Base-by-base conservation (phyloP, 2,797 vertebrate species). In the Emydoidea blandingii region DNA sequence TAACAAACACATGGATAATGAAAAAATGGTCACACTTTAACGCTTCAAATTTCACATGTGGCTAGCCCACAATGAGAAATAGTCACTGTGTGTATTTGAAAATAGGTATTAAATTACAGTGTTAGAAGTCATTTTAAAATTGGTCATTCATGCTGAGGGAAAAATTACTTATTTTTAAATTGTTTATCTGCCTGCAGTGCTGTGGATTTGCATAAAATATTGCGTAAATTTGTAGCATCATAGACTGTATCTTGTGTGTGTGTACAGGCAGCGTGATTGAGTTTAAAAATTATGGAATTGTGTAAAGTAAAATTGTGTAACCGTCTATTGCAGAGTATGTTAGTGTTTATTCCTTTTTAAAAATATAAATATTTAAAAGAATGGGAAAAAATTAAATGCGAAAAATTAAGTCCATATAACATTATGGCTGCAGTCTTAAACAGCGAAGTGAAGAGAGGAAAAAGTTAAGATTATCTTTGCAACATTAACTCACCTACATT, bases 261-360 rank as follows among this genome's bases (percentile, higher is more conserved):
- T 31, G 83, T 92, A 86, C 89, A 86, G 59, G 81, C 25, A 10
- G 16, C 34, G 16, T 62, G 52, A 91, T 94, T 91, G 90, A 53
- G 91, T 82, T 97, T 89, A 93, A 94, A 96, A 95, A 90, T 56
- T 92, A 88, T 90, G 76, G 87, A 95, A 89, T 87, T 85, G 68
- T 89, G 53, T 82, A 86, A 85, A 95, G 85, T 78, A 68, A 57
- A 92, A 27, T 94, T 96, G 89, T 86, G 57, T 89, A 95, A 95
- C 0, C 74, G 79, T 93, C 47, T 93, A 93, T 81, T 88, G 90
- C 79, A 90, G 83, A 83, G 76, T 3, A 41, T 31, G 23, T 85
- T 94, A 85, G 59, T 90, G 93, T 83, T 44, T 95, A 85, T 79
- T 82, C 49, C 90, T 91, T 82, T 89, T 91, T 79, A 84, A 94